These are phyloP conservation scores for Chroicocephalus ridibundus DNA, from an alignment of 2,113 vertebrate species.

Conservation along the genomic window DNA sequence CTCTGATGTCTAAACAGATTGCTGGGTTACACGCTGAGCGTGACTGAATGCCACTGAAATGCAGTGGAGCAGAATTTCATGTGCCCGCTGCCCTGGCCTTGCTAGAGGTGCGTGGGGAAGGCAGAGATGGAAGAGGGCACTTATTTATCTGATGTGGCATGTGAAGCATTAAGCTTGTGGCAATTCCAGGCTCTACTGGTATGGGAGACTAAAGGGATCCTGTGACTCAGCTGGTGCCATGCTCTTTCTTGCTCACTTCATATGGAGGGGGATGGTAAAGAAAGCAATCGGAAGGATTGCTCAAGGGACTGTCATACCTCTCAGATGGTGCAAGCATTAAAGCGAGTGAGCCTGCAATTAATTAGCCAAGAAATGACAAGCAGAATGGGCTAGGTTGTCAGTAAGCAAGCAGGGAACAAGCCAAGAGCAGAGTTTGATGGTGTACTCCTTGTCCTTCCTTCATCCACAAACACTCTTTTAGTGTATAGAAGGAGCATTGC, in stretches of 20 bases:
- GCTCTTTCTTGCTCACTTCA: background rate
- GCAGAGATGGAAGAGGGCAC: background rate
- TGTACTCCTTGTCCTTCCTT: background rate
- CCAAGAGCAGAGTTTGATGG: background rate
- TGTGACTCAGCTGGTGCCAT: slow-evolving; percentile 11
- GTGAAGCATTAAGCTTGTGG: background rate
- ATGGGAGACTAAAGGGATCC: background rate
- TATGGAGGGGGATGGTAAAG: background rate
- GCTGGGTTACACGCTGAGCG: background rate
- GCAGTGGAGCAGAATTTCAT: background rate
- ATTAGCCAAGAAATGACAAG: background rate
- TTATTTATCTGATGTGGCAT: slow-evolving; percentile 14
- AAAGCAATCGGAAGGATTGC: background rate
- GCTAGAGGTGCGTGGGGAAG: background rate
- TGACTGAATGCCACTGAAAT: slow-evolving; percentile 1
- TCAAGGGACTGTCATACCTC: background rate
- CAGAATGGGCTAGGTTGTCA: background rate
- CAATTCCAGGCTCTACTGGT: background rate
- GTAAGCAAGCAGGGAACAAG: background rate
- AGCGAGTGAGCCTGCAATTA: background rate
- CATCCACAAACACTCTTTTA: background rate
- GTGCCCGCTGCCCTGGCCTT: background rate
- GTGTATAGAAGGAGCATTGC: background rate
- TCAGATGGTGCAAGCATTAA: background rate
- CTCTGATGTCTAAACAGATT: slow-evolving; percentile 24